phyloP scores from a whole-genome alignment of 2,888 invertebrate species.

The Neoascia interrupta region DNA sequence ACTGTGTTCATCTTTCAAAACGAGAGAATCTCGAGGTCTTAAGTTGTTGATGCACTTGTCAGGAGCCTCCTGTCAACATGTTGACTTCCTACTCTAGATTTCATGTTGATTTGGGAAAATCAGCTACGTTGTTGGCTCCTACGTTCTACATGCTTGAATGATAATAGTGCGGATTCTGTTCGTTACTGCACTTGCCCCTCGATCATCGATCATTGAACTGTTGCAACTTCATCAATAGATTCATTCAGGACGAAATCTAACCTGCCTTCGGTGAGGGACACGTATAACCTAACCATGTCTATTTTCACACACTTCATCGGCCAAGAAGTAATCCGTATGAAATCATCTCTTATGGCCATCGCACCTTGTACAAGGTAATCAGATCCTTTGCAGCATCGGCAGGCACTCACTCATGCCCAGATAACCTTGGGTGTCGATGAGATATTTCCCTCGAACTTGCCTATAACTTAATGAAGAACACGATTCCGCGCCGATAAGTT shows the following conservation, averaged over 20 bases:
- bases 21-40: slow-evolving; percentile 13
- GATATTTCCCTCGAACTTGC: slow-evolving; percentile 38
- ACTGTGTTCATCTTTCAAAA: slow-evolving; percentile 24
- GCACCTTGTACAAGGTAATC: slow-evolving; percentile 49
- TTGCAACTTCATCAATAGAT: neutral
- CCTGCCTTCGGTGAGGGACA: no score
- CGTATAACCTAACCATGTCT: neutral
- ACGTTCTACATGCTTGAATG: no score
- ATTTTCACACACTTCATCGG: neutral
- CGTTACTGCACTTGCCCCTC: no score
- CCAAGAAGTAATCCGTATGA: neutral
- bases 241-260: slow-evolving; percentile 46
- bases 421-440: slow-evolving; percentile 69
- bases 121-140: no score
- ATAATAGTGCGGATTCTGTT: no score
- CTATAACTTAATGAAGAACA: slow-evolving; percentile 69
- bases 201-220: neutral
- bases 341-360: slow-evolving; percentile 51
- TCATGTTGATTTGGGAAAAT: slow-evolving; percentile 39
- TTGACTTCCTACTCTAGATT: slow-evolving; percentile 67
- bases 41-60: slow-evolving; percentile 62
- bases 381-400: slow-evolving; percentile 47
- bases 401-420: slow-evolving; percentile 32
- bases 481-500: slow-evolving; percentile 66
- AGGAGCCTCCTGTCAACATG: slow-evolving; percentile 61